These are phyloP conservation scores for Biston stratarius DNA, from an alignment of 2,888 invertebrate species.

Conservation along the genomic window DNA sequence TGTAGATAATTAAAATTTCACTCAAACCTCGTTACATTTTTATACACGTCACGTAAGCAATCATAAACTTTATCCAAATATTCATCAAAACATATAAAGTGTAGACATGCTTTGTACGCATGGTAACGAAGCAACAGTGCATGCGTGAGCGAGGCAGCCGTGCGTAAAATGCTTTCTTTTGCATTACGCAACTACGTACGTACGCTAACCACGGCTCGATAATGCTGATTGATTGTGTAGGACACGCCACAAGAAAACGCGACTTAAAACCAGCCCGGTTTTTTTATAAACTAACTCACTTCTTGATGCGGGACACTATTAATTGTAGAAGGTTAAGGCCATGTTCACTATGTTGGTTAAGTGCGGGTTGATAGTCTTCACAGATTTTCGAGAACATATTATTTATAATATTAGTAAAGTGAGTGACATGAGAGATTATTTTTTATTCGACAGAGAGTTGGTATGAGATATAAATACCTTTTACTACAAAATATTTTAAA, in stretches of 20 bases:
- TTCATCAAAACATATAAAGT: slow-evolving; percentile 31
- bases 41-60: slow-evolving; percentile 1
- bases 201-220: slow-evolving; percentile 42
- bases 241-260: slow-evolving; percentile 25
- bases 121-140: slow-evolving; percentile 12
- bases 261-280: not conserved
- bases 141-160: slow-evolving; percentile 29
- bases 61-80: slow-evolving; percentile 14
- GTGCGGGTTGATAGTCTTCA: too few species aligned
- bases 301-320: not conserved
- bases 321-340: too few species aligned
- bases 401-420: too few species aligned
- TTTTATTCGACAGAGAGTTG: too few species aligned
- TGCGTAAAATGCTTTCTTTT: slow-evolving; percentile 54
- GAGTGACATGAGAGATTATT: too few species aligned
- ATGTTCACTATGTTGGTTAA: too few species aligned
- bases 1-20: not conserved
- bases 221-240: slow-evolving; percentile 50
- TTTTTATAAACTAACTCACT: not conserved
- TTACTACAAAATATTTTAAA: too few species aligned
- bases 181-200: slow-evolving; percentile 51
- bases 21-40: slow-evolving; percentile 4
- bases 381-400: too few species aligned
- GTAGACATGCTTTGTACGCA: slow-evolving; percentile 38
- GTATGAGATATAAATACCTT: too few species aligned